Base-by-base conservation (phyloP, 2,797 vertebrate genomes). In the Epinephelus malabaricus region DNA sequence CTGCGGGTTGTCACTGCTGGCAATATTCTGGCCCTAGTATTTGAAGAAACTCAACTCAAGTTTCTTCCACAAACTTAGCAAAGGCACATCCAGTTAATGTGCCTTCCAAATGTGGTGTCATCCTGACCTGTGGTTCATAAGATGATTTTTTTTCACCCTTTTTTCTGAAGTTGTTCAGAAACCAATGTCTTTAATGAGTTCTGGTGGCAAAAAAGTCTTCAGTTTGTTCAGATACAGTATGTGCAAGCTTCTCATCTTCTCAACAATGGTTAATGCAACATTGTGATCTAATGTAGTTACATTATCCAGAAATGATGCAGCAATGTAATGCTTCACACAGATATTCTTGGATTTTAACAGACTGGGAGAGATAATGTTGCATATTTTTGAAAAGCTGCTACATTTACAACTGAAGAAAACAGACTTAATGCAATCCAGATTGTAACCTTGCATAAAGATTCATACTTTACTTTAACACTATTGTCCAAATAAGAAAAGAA, bases 131-230 rank as follows among this genome's bases (percentile, higher is more conserved):
- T 45, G 34, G 14, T 17, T 80, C 10, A 19, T 40, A 15, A 56
- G 19, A 23, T 14, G 1, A 5, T 27, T 27, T 23, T 53, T 23
- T 21, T 40, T 25, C 23, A 14, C 14, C 30, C 3, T 13, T 8
- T 8, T 45, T 38, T 6, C 40, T 65, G 21, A 27, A 40, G 61
- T 21, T 65, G 61, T 21, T 65, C 25, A 58, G n/a, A 73, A 56
- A n/a, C n/a, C n/a, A n/a, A n/a, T n/a, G n/a, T n/a, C n/a, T 83
- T 73, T 46, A 74, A 76, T 64, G 17, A 19, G 58, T 51, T 66
- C 46, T 54, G 3, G 4, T 23, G 23, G 45, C 27, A 34, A 14
- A 71, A 70, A 74, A 47, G 25, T 6, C 5, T 21, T 62, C 25
- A 12, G 15, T 49, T 56, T 46, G 25, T 56, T 73, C 21, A 15